A percentile compares a stretch with the other conserved stretches of the same genome.
These are phyloP conservation scores for Urosaurus nigricauda DNA, from an alignment of 2,797 vertebrate genomes.

Conservation along the genomic window DNA sequence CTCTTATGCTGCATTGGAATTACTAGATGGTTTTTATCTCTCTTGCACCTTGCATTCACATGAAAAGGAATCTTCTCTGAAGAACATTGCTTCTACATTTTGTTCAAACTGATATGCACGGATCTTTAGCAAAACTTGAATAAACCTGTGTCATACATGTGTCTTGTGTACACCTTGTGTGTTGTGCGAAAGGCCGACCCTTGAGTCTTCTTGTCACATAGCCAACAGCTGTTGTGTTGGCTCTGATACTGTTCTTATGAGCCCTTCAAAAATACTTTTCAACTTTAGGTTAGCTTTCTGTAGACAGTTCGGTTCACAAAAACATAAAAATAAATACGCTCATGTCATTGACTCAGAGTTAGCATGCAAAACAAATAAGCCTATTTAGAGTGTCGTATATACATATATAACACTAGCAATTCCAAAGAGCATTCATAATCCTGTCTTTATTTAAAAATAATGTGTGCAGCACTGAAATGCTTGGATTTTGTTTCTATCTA, in stretches of 20 bases:
- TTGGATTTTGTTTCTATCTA: slow-evolving; percentile 53
- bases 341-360: slow-evolving; percentile 29
- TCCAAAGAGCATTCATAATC: slow-evolving; percentile 70
- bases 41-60: slow-evolving; percentile 43
- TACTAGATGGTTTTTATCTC: slow-evolving; percentile 23
- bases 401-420: slow-evolving; percentile 45
- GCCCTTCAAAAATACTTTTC: background rate
- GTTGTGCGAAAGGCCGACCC: slow-evolving; percentile 20
- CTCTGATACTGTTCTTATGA: slow-evolving; percentile 13
- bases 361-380: slow-evolving; percentile 58
- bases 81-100: slow-evolving; percentile 18
- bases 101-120: slow-evolving; percentile 21
- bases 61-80: slow-evolving; percentile 13
- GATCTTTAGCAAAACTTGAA: slow-evolving; percentile 45
- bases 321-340: background rate
- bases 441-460: slow-evolving; percentile 31
- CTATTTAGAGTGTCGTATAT: slow-evolving; percentile 57
- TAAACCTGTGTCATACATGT: slow-evolving; percentile 11
- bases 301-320: slow-evolving; percentile 13
- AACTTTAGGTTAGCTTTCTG: slow-evolving; percentile 26
- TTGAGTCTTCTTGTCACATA: background rate
- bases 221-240: slow-evolving; percentile 22
- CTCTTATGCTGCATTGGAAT: slow-evolving; percentile 35
- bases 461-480: slow-evolving; percentile 32
- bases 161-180: background rate